These are phyloP conservation scores for Cricetomys ansorgei DNA, from an alignment of 2,113 vertebrate genomes.

Conservation along the genomic window DNA sequence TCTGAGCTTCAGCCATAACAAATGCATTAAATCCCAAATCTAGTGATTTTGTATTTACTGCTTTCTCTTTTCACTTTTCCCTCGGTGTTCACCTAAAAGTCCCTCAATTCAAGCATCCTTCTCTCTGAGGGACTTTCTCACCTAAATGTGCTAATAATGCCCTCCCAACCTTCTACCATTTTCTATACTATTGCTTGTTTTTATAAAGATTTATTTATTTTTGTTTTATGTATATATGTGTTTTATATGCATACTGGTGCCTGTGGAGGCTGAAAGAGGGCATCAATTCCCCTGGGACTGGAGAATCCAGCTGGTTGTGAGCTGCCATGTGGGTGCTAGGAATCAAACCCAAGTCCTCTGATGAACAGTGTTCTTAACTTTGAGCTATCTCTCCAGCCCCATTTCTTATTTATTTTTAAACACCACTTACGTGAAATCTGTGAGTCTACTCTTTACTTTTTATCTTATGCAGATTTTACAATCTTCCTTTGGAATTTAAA, in stretches of 20 bases:
- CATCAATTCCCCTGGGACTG: not conserved
- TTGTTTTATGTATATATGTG: no score
- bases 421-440: not conserved
- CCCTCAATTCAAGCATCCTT: not conserved
- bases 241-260: not conserved
- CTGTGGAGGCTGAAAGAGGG: not conserved
- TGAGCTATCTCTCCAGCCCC: not conserved
- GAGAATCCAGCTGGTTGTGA: not conserved
- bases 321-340: not conserved
- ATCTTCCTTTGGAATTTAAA: slow-evolving; percentile 18
- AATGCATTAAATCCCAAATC: not conserved
- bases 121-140: not conserved
- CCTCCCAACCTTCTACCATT: not conserved
- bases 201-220: not conserved
- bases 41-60: not conserved
- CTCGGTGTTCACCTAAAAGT: not conserved
- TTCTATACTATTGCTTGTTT: not conserved
- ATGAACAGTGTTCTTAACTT: no score
- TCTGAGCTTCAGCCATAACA: not conserved
- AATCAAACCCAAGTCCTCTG: not conserved
- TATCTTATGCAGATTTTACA: not conserved
- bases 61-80: not conserved
- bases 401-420: not conserved
- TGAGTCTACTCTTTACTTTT: not conserved
- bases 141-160: not conserved